Evolutionary conservation across 1,140 invertebrate genomes (phyloP).

Genomic region (Polypedilum vanderplanki): DNA sequence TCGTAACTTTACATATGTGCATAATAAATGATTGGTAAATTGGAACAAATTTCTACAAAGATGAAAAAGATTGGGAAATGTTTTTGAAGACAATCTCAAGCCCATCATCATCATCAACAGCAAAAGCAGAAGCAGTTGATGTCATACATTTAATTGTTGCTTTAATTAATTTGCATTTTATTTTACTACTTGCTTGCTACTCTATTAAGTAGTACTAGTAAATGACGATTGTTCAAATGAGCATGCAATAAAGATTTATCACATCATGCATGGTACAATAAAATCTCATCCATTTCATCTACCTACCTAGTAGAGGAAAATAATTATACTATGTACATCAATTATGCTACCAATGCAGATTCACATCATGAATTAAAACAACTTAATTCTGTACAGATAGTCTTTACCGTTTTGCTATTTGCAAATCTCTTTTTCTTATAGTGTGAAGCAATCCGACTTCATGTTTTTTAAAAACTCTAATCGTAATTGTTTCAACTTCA

Average conservation of each 20-base stretch:
- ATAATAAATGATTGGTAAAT: background rate
- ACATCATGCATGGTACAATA: background rate
- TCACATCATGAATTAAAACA: slow-evolving; percentile 4
- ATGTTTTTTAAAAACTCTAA: background rate
- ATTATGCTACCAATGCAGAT: slow-evolving; percentile 4
- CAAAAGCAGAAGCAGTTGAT: background rate
- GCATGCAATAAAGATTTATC: slow-evolving; percentile 13
- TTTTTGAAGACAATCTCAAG: background rate
- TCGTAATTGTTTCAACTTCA: background rate
- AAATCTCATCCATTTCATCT: slow-evolving; percentile 13
- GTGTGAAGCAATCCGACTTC: background rate
- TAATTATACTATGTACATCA: background rate
- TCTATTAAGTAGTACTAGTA: background rate
- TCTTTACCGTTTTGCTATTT: background rate
- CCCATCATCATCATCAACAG: background rate
- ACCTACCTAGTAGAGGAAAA: background rate
- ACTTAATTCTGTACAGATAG: background rate
- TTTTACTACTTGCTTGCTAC: background rate
- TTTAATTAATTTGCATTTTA: slow-evolving; percentile 15
- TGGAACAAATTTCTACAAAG: background rate
- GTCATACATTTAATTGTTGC: background rate
- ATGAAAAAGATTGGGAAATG: background rate
- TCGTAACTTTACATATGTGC: too few relatives aligned
- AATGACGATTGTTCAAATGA: background rate
- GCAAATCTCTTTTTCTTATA: background rate